Base-by-base conservation (phyloP, 2,888 invertebrate species). In the Diplolepis rosae region DNA sequence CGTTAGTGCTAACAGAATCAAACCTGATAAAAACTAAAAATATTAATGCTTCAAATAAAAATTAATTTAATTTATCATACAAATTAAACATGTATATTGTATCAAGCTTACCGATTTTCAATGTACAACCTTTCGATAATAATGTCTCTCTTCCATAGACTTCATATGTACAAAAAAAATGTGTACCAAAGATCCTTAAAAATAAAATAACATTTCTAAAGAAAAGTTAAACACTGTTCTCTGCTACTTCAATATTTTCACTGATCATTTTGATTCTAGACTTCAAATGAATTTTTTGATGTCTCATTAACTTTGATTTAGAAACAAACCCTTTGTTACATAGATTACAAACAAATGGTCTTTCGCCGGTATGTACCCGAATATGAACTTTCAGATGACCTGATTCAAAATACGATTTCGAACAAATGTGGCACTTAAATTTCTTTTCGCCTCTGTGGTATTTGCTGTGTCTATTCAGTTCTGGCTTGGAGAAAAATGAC, bases 331-430 rank as follows among this genome's bases (percentile, higher is more conserved):
- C 81, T 74, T 88, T 88, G 2, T 76, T 74, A 69, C 88, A 88
- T 11, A 84, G 69, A 3, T 77, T 73, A 70, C 89, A 89, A 9
- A 78, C 70, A 68, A 82, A 87, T 0, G 88, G 88, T 68, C 82
- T 82, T 68, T 85, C 85, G 0, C 88, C 88, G 0, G 87, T 85
- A 48, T 89, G 89, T 27, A 83, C 79, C 35, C 85, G 79, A 75
- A 85, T 79, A 70, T 89, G 88, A 35, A 85, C 80, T 68, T 85
- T 84, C 50, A 88, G 75, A 74, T 87, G 86, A 24, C 86, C 85
- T 0, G 85, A 85, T 70, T 88, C 88, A 69, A 83, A 87, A 65
- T 87, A 88, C 7, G 78, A 73, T 74, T 87, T 87, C 11, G 70
- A 70, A 52, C 88, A 88, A 15, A 83, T 67, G n/a, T 80, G 70